Percentiles rank a stretch among this genome's conserved stretches.
Conservation (phyloP, 2,797 vertebrate genomes). For the Xiphophorus birchmanni region DNA sequence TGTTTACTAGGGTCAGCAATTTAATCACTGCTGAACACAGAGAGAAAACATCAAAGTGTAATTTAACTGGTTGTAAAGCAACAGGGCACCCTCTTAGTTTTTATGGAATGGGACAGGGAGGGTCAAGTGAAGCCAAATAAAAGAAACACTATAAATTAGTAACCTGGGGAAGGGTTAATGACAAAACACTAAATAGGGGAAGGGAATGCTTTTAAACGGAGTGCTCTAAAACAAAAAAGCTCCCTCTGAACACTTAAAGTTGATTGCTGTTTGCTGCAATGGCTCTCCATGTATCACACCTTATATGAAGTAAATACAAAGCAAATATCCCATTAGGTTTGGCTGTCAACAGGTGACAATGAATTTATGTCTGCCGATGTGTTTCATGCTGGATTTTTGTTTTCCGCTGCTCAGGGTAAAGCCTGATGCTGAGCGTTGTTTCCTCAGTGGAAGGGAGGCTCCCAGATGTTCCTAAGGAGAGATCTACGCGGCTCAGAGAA, state of each 20-base stretch:
- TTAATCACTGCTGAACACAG: conserved; percentile 84
- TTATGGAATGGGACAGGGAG: conserved; percentile 78
- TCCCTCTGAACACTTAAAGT: conserved; percentile 47
- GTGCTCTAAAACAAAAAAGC: conserved; percentile 50
- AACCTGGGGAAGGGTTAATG: conserved; percentile 84
- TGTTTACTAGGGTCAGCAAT: conserved; percentile 86
- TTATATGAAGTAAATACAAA: conserved; percentile 46
- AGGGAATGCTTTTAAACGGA: conserved; percentile 80
- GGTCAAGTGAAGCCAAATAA: conserved; percentile 84
- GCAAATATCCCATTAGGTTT: conserved; percentile 33
- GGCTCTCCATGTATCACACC: conserved; percentile 44
- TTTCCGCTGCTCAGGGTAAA: conserved; percentile 37
- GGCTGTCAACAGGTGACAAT: conserved; percentile 31
- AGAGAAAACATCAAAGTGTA: conserved; percentile 89
- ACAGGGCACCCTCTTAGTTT: conserved; percentile 78
- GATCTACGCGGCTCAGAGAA: conserved; percentile 76
- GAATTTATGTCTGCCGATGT: conserved; percentile 31
- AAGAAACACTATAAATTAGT: conserved; percentile 85
- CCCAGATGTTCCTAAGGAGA: conserved; percentile 80
- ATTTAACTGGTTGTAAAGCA: conserved; percentile 87
- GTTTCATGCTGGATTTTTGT: conserved; percentile 38
- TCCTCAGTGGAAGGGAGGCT: conserved; percentile 70
- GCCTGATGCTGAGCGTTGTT: conserved; percentile 59
- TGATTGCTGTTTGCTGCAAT: conserved; percentile 40
- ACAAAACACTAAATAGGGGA: conserved; percentile 78